Percentiles rank a stretch among this genome's conserved stretches.
Evolutionary conservation across 1,140 invertebrate species (phyloP).

Genomic region (Drosophila varians): DNA sequence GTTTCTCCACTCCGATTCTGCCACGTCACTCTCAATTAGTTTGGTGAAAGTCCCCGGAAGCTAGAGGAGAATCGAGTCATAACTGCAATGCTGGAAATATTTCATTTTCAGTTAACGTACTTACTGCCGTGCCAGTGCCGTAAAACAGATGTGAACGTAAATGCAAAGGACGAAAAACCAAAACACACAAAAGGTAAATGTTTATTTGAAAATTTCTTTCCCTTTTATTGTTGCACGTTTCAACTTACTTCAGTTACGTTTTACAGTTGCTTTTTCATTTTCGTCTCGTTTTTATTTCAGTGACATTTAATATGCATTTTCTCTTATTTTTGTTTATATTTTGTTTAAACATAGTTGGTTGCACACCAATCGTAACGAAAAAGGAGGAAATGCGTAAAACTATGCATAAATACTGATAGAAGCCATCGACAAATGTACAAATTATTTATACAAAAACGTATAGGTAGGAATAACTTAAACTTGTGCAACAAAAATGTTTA

Average conservation of each 20-base stretch:
- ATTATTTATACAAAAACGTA: conserved; percentile 36
- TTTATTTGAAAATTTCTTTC: conserved; percentile 71
- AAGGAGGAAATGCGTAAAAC: conserved; percentile 22
- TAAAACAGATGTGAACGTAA: not conserved
- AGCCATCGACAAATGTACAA: conserved; percentile 39
- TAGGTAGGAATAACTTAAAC: conserved; percentile 39
- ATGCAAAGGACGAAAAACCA: no score
- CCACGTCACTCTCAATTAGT: conserved; percentile 42
- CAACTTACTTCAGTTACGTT: conserved; percentile 65
- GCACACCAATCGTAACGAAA: conserved; percentile 41
- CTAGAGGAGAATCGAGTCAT: conserved; percentile 10
- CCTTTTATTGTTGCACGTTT: conserved; percentile 75
- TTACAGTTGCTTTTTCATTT: conserved; percentile 48
- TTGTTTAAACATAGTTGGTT: conserved; percentile 35
- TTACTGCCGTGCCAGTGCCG: not conserved
- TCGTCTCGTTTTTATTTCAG: conserved; percentile 33
- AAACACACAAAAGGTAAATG: conserved; percentile 28
- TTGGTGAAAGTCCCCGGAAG: conserved; percentile 5
- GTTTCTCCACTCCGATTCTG: not conserved
- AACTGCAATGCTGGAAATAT: conserved; percentile 27
- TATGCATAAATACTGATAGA: conserved; percentile 54
- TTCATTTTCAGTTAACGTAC: conserved; percentile 21
- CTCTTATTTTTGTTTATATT: not conserved
- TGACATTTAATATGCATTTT: conserved; percentile 53
- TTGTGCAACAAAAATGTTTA: conserved; percentile 36